Percentiles rank a stretch among this genome's conserved stretches.
These are phyloP conservation scores for Trissolcus japonicus DNA, from an alignment of 2,888 invertebrate genomes.

Conservation along the genomic window DNA sequence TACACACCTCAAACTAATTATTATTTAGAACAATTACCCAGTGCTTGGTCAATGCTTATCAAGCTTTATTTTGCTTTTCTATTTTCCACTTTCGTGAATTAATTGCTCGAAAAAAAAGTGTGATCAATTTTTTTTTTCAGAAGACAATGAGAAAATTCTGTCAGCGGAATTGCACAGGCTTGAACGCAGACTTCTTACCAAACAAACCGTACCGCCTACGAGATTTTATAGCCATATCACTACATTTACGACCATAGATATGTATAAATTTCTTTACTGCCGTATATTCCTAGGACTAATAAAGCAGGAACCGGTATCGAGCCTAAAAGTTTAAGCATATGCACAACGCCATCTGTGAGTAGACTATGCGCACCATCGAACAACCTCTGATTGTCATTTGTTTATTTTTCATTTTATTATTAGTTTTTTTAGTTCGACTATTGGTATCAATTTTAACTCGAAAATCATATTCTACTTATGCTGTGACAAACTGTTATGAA, in stretches of 20 bases:
- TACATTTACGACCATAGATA: conserved; percentile 56
- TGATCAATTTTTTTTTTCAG: not conserved
- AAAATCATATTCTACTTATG: not conserved
- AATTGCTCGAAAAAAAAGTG: no score
- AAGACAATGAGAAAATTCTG: conserved; percentile 53
- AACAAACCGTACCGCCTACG: conserved; percentile 52
- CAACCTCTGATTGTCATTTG: not conserved
- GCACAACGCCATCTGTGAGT: no score
- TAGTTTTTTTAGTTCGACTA: not conserved
- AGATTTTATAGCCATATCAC: conserved; percentile 54
- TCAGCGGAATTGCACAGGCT: conserved; percentile 2
- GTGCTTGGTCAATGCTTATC: no score
- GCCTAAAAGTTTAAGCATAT: conserved; percentile 6
- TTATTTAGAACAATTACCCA: conserved; percentile 24
- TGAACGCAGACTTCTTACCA: not conserved
- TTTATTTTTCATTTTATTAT: not conserved
- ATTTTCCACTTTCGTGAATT: no score
- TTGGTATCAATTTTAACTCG: no score
- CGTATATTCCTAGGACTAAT: conserved; percentile 56
- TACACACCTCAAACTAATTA: conserved; percentile 30
- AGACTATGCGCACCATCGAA: no score
- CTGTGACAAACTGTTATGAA: no score
- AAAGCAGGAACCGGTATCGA: conserved; percentile 57
- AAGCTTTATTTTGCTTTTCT: no score
- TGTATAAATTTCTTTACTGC: conserved; percentile 57